Percentiles rank a stretch among this genome's conserved stretches.
These are phyloP conservation scores for Ochotona curzoniae DNA, from an alignment of 2,113 vertebrate species.

Conservation along the genomic window DNA sequence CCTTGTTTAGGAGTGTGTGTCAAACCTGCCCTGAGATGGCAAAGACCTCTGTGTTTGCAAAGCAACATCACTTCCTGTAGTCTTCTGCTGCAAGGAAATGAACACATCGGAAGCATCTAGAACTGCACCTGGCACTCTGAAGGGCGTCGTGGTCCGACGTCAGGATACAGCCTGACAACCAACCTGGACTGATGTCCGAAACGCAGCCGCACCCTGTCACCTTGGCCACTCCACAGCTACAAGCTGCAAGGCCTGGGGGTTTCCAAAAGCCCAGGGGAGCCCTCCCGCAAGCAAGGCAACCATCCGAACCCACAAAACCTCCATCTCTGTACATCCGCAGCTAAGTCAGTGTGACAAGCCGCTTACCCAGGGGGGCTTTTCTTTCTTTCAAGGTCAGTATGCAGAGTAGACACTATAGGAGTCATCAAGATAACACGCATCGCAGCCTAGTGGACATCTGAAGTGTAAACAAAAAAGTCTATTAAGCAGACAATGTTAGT, in stretches of 20 bases:
- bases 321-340: slow-evolving; percentile 41
- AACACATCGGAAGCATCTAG: not conserved
- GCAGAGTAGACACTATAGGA: slow-evolving; percentile 70
- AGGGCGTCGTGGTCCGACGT: slow-evolving; percentile 43
- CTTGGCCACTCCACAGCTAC: slow-evolving; percentile 23
- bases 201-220: not conserved
- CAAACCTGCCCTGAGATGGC: slow-evolving; percentile 58
- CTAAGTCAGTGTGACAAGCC: slow-evolving; percentile 72
- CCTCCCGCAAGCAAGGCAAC: slow-evolving; percentile 61
- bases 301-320: slow-evolving; percentile 59
- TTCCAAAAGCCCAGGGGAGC: slow-evolving; percentile 41
- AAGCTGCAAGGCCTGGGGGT: slow-evolving; percentile 28
- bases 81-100: slow-evolving; percentile 52
- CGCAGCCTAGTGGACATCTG: slow-evolving; percentile 79
- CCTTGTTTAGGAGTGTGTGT: slow-evolving; percentile 8
- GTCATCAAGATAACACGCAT: slow-evolving; percentile 80
- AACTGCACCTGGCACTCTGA: not conserved
- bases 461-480: slow-evolving; percentile 85
- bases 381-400: slow-evolving; percentile 58
- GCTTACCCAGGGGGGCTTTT: slow-evolving; percentile 70
- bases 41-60: slow-evolving; percentile 55
- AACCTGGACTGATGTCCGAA: not conserved
- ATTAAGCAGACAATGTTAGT: slow-evolving; percentile 83
- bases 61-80: not conserved
- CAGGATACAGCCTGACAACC: not conserved